These are phyloP conservation scores for Tupiocoris notatus DNA, from an alignment of 2,888 invertebrate genomes.

Conservation along the genomic window DNA sequence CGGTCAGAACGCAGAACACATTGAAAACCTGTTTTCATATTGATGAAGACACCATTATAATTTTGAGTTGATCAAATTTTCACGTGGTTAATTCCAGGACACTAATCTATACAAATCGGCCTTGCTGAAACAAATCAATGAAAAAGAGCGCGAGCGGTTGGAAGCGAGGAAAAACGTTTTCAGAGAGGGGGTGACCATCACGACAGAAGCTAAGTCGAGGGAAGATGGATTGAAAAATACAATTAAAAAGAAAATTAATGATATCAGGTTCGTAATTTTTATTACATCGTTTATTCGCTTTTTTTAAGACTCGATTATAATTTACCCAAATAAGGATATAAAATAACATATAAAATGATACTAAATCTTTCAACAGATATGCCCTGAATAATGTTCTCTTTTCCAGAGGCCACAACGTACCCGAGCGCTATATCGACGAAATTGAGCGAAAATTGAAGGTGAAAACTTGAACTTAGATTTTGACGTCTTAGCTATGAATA, in stretches of 20 bases:
- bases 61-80: no score
- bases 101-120: constrained; percentile 59
- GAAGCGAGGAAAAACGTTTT: constrained; percentile 62
- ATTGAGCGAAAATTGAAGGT: constrained; percentile 47
- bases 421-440: constrained; percentile 51
- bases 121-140: constrained; percentile 65
- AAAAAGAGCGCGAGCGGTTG: constrained; percentile 66
- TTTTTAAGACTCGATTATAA: background rate
- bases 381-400: no score
- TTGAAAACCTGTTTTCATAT: no score
- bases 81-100: constrained; percentile 49
- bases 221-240: constrained; percentile 58
- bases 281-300: background rate
- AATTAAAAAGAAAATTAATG: constrained; percentile 60
- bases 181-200: constrained; percentile 65
- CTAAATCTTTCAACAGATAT: no score
- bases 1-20: no score
- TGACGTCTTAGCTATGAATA: no score
- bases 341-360: no score
- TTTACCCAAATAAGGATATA: no score
- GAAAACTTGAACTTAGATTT: background rate
- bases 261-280: constrained; percentile 56
- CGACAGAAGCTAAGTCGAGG: constrained; percentile 62
- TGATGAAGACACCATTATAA: background rate
- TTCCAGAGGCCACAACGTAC: constrained; percentile 51